Percentiles rank a stretch among this genome's conserved stretches.
Evolutionary conservation across 2,113 vertebrate species (phyloP).

Genomic region (Smithornis capensis): DNA sequence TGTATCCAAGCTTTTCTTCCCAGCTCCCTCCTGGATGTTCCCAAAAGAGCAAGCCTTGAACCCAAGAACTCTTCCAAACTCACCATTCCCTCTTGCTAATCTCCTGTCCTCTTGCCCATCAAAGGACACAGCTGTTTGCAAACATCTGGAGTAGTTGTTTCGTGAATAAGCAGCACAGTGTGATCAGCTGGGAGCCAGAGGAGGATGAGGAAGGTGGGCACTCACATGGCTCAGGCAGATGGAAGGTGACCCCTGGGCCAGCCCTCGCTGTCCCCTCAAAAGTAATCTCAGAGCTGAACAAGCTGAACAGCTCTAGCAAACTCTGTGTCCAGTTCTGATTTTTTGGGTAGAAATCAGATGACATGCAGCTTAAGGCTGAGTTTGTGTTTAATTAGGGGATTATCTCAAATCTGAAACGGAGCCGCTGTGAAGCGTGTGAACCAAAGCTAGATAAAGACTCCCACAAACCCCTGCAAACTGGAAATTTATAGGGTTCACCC

Average conservation of each 20-base stretch:
- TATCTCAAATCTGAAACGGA: slow-evolving; percentile 60
- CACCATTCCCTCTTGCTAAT: neutral
- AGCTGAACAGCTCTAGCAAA: neutral
- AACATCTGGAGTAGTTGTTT: neutral
- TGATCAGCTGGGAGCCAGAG: neutral
- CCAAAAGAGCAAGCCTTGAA: neutral
- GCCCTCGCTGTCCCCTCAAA: neutral
- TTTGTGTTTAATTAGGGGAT: slow-evolving; percentile 63
- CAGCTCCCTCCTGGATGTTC: neutral
- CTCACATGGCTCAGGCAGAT: neutral
- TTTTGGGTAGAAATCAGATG: slow-evolving; percentile 49
- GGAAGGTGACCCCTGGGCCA: neutral
- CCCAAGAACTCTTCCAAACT: neutral
- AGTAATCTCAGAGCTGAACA: neutral
- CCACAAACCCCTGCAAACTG: slow-evolving; percentile 16
- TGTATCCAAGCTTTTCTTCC: neutral
- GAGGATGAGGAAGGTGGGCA: slow-evolving; percentile 13
- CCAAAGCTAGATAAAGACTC: slow-evolving; percentile 23
- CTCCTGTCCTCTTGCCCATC: neutral
- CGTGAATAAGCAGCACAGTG: neutral
- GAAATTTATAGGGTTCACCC: slow-evolving; percentile 4
- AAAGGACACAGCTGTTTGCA: neutral
- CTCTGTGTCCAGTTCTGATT: slow-evolving; percentile 15
- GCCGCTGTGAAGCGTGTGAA: slow-evolving; percentile 49
- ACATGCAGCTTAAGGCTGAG: neutral